phyloP scores from a whole-genome alignment of 2,113 vertebrate species.

The Oriolus oriolus region DNA sequence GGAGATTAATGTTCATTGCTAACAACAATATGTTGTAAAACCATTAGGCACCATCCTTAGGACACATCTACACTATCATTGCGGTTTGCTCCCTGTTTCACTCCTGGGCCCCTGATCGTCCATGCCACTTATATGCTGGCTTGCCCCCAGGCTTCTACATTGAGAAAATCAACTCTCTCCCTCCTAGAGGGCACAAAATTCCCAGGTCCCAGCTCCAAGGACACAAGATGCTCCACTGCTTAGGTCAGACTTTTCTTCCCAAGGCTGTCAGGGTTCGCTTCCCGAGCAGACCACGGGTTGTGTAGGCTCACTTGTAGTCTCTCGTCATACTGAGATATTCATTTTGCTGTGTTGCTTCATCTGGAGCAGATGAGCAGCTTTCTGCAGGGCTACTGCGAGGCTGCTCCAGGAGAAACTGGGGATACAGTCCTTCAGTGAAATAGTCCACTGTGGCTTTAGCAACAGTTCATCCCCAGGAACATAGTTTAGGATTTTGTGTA shows the following conservation, averaged over 20 bases:
- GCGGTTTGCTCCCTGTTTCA: not conserved
- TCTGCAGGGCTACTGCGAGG: not conserved
- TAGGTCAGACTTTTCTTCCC: not conserved
- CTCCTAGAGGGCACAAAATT: constrained; percentile 31
- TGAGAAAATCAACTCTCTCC: not conserved
- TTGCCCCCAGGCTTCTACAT: not conserved
- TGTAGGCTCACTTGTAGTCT: not conserved
- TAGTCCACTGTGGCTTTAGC: not conserved
- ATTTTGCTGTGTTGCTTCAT: not conserved
- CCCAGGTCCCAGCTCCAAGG: not conserved
- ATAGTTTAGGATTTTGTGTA: not conserved
- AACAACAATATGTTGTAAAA: not conserved
- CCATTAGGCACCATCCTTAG: not conserved
- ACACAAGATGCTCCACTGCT: not conserved
- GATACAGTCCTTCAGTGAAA: not conserved
- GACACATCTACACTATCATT: not conserved
- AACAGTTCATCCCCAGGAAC: not conserved
- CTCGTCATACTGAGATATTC: fast-evolving
- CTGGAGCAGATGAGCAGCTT: not conserved
- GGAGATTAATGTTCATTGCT: not conserved
- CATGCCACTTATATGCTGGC: not conserved
- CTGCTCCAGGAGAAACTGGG: not conserved
- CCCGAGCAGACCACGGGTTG: not conserved
- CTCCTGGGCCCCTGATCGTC: not conserved
- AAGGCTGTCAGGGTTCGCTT: not conserved